Evolutionary conservation across 2,113 vertebrate species (phyloP).

Genomic region (Morone saxatilis): DNA sequence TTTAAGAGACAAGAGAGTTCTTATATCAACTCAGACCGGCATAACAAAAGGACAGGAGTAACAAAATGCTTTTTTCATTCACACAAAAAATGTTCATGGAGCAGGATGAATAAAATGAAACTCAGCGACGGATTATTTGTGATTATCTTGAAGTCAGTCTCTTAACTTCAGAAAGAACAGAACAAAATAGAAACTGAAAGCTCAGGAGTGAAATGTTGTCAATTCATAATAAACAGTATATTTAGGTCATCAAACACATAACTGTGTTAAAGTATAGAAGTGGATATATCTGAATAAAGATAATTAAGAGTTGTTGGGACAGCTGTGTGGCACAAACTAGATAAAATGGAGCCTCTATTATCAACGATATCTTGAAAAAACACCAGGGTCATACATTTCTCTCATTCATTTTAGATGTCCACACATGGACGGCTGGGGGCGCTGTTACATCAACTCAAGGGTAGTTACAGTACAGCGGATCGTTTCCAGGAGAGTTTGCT

Average conservation of each 20-base stretch:
- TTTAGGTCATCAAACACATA: neutral
- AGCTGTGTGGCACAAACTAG: neutral
- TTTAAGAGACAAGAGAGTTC: neutral
- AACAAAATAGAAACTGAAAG: neutral
- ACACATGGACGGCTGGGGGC: constrained; percentile 21
- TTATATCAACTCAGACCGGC: neutral
- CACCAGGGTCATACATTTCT: no score
- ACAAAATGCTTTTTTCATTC: neutral
- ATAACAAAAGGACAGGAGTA: neutral
- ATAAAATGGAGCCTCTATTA: no score
- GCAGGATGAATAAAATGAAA: neutral
- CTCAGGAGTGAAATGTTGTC: neutral
- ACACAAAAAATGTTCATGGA: neutral
- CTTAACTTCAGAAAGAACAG: neutral
- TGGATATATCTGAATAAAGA: neutral
- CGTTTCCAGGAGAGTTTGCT: neutral
- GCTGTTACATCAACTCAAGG: constrained; percentile 18
- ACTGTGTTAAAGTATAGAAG: no score
- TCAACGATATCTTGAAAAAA: neutral
- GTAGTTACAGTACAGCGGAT: neutral
- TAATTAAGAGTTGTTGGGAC: neutral
- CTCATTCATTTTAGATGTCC: neutral
- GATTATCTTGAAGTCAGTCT: neutral
- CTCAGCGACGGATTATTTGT: neutral
- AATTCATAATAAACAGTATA: neutral